Evolutionary conservation across 2,888 invertebrate species (phyloP), one percentile per base, ranked within the genome.

Genomic region (Teleogryllus oceanicus): DNA sequence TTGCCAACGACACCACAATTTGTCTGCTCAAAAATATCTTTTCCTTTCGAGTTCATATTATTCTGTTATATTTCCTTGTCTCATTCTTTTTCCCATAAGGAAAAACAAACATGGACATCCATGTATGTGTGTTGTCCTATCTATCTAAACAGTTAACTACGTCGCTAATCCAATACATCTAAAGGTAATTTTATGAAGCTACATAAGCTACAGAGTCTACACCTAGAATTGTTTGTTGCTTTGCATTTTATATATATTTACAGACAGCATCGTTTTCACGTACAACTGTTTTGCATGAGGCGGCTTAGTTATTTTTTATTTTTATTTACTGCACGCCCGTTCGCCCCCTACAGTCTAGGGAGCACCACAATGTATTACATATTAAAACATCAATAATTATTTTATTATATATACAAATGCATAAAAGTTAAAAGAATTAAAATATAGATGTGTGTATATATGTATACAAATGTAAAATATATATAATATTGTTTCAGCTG

Each of bases 351-450:
- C 13, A 62, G 13, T 62, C 62, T 62, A 62, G 62, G n/a, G 62
- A n/a, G 62, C 62, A 62, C 62, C 78, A 81, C 81, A 79, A 79
- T 76, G 79, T 79, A 77, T 81, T 79, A 81, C 78, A 82, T 85
- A 86, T 85, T 85, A 86, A 86, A 87, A 87, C 85, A 86, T 86
- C 85, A 85, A 86, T 87, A 86, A 86, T 86, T 87, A 81, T 78
- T 81, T 62, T 62, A 62, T 62, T 82, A 80, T 83, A 87, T 87
- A 85, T 87, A 87, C 86, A 87, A 86, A 87, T 86, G 85, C 86
- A 85, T 86, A 86, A 86, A 87, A 87, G 86, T 85, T 86, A 86
- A 86, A 87, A 87, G 86, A 85, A 85, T 85, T 85, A 84, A 82
- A 82, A 82, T 82, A 82, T 81, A 82, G 80, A 80, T 80, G 80